Evolutionary conservation across 2,113 vertebrate species (phyloP).

Genomic region (Leucosticte australis): DNA sequence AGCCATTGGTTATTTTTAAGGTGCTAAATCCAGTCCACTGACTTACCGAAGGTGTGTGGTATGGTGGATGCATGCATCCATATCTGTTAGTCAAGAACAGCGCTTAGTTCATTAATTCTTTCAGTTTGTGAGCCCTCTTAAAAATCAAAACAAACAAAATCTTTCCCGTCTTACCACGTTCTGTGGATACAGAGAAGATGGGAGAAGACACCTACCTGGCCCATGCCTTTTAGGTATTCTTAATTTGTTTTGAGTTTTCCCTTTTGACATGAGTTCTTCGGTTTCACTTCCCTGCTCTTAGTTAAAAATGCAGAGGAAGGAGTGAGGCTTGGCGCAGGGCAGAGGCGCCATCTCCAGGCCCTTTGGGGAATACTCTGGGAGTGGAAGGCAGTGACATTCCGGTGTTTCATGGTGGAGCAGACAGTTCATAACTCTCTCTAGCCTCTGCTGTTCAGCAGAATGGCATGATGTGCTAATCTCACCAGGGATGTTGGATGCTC

Average conservation of each 20-base stretch:
- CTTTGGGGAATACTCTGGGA: neutral
- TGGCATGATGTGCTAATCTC: neutral
- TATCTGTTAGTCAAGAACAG: neutral
- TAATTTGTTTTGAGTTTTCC: neutral
- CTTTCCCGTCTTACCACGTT: neutral
- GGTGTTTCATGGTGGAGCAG: neutral
- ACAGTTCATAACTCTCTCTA: neutral
- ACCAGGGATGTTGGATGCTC: neutral
- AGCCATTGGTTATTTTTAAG: neutral
- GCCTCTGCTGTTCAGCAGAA: neutral
- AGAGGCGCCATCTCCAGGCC: constrained; percentile 63
- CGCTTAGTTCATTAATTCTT: neutral
- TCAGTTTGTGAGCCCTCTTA: neutral
- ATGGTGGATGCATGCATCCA: neutral
- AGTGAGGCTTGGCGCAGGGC: neutral
- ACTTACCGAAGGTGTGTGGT: neutral
- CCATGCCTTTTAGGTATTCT: neutral
- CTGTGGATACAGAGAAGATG: neutral
- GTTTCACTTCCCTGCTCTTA: neutral
- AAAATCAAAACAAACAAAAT: neutral
- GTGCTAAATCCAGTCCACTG: neutral
- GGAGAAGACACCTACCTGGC: neutral
- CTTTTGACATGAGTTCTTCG: neutral
- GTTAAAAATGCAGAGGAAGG: neutral
- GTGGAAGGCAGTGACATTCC: neutral